Conservation (phyloP, 2,797 vertebrate genomes). For the Pitangus sulphuratus region DNA sequence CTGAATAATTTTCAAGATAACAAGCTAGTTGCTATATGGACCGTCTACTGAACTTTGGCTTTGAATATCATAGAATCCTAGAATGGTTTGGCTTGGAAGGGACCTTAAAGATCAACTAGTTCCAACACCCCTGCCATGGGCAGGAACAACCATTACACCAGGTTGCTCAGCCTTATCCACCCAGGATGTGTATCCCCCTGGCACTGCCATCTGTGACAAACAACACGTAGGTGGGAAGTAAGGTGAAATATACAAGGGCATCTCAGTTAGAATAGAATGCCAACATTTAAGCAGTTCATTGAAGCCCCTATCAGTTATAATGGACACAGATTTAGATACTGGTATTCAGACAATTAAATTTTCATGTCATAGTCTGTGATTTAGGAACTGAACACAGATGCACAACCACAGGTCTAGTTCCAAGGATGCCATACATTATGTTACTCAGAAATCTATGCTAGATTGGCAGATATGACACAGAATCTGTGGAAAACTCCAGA, state of each 20-base stretch:
- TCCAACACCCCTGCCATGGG: not conserved
- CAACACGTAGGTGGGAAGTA: not conserved
- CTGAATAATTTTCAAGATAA: not conserved
- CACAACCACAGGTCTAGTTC: not conserved
- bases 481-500: not conserved
- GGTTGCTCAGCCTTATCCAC: not conserved
- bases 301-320: not conserved
- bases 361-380: not conserved
- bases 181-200: not conserved
- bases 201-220: not conserved
- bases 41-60: not conserved
- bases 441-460: not conserved
- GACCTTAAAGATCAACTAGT: not conserved
- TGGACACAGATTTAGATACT: not conserved
- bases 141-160: not conserved
- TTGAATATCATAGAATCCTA: not conserved
- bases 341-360: not conserved
- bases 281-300: not conserved
- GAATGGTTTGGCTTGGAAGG: not conserved
- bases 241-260: not conserved
- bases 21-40: not conserved
- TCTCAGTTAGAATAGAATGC: not conserved
- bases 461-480: not conserved
- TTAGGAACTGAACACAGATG: not conserved
- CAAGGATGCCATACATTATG: not conserved